Percentiles rank a stretch among this genome's conserved stretches.
These are phyloP conservation scores for Numenius phaeopus DNA, from an alignment of 2,797 vertebrate species.

Conservation along the genomic window DNA sequence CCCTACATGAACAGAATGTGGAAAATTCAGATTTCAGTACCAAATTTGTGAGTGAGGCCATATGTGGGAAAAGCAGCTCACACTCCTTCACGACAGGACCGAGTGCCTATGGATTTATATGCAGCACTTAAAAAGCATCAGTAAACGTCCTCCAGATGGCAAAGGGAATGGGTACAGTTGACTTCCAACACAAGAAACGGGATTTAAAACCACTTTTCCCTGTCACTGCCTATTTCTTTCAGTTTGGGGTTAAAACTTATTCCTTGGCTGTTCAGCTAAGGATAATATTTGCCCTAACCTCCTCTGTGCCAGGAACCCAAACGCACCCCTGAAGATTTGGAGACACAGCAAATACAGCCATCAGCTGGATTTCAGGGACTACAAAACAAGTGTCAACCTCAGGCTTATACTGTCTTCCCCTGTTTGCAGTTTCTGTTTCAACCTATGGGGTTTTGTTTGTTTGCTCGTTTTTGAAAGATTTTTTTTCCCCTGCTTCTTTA, in stretches of 20 bases:
- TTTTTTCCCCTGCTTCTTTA: not conserved
- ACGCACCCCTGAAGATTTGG: not conserved
- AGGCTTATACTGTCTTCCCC: not conserved
- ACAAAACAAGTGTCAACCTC: not conserved
- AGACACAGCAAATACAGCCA: not conserved
- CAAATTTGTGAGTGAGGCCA: not conserved
- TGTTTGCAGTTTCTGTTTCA: conserved; percentile 18
- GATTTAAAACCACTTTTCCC: not conserved
- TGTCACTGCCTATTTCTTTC: not conserved
- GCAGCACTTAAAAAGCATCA: not conserved
- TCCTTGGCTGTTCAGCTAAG: not conserved
- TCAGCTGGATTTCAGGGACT: not conserved
- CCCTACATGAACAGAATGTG: not conserved
- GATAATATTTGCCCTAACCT: not conserved
- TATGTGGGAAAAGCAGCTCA: not conserved
- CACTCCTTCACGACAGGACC: not conserved
- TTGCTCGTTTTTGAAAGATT: not conserved
- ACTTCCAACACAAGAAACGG: not conserved
- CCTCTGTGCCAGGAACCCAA: not conserved
- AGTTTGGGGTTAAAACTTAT: not conserved
- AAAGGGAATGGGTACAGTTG: not conserved
- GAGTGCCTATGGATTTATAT: not conserved
- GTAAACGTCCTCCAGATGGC: not conserved
- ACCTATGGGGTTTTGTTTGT: not conserved
- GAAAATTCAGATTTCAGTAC: not conserved